Conservation (phyloP, 2,888 invertebrate genomes). For the Leptopterna dolabrata region DNA sequence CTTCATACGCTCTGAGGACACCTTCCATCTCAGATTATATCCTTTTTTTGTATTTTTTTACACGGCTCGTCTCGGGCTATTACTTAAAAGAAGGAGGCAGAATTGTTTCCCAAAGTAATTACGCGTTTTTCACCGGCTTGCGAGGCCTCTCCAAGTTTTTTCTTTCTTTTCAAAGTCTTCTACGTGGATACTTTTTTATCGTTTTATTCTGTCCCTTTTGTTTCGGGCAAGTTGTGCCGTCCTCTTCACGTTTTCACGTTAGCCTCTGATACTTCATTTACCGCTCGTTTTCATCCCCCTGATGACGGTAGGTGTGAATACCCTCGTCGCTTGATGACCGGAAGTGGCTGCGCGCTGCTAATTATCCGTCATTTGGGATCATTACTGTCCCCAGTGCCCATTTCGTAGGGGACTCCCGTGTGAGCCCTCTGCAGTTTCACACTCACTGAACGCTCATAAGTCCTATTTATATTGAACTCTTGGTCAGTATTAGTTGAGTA, state of each 20-base stretch:
- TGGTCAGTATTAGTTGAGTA: too few relatives aligned
- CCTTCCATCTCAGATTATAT: conserved; percentile 13
- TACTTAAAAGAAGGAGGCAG: conserved; percentile 24
- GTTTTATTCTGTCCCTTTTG: neutral
- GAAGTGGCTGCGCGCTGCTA: neutral
- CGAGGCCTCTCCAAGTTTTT: neutral
- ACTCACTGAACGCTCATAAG: too few relatives aligned
- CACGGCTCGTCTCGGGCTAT: conserved; percentile 17
- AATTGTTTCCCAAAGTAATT: conserved; percentile 39
- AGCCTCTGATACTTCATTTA: neutral
- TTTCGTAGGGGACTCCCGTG: too few relatives aligned
- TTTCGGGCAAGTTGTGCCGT: neutral
- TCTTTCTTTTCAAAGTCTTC: neutral
- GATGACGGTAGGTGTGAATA: neutral
- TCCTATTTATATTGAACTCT: too few relatives aligned
- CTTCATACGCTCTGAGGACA: conserved; percentile 13
- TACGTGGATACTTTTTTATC: conserved; percentile 7
- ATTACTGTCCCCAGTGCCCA: neutral
- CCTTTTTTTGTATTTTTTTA: conserved; percentile 1
- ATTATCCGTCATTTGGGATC: conserved; percentile 7
- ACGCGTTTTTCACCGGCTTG: conserved; percentile 25
- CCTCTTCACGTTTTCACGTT: neutral
- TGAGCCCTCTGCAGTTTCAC: too few relatives aligned
- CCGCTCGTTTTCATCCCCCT: neutral
- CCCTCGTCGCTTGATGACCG: neutral